These are phyloP conservation scores for Muraenolepis orangiensis DNA, from an alignment of 2,797 vertebrate species.

Conservation along the genomic window DNA sequence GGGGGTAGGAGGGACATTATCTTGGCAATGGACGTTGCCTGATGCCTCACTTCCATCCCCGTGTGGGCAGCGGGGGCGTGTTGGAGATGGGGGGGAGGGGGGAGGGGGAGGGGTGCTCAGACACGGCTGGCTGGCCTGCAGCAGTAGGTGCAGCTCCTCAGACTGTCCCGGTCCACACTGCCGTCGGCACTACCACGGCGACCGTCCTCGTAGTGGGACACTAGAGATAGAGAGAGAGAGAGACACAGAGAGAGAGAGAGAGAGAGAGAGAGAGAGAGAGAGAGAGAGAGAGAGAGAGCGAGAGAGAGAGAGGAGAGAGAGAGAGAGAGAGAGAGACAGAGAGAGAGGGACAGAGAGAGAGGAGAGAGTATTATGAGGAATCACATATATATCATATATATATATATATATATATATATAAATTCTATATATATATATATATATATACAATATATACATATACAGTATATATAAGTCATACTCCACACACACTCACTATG, in stretches of 20 bases:
- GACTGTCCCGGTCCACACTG: conserved; percentile 73
- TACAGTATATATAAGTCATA: too few species aligned
- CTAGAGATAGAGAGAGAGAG: conserved; percentile 50
- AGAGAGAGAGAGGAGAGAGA: background rate
- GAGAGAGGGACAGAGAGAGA: too few species aligned
- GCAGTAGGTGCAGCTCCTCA: conserved; percentile 80
- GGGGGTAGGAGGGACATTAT: background rate
- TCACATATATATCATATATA: too few species aligned
- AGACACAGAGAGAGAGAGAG: background rate
- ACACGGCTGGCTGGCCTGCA: conserved; percentile 80
- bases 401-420: too few species aligned
- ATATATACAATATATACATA: too few species aligned
- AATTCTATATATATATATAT: too few species aligned
- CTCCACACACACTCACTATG: too few species aligned
- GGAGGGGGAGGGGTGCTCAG: conserved; percentile 56
- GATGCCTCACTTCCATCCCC: background rate
- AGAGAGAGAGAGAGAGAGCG: background rate
- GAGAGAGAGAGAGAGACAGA: background rate
- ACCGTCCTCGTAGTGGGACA: conserved; percentile 75
- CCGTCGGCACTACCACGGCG: conserved; percentile 72
- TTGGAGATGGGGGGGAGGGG: conserved; percentile 9
- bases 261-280: background rate
- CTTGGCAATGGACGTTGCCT: background rate
- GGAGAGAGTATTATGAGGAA: background rate
- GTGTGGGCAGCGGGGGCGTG: conserved; percentile 71